Evolutionary conservation across 2,113 vertebrate genomes (phyloP), one percentile per base, ranked within the genome.

Genomic region (Aramus guarauna): DNA sequence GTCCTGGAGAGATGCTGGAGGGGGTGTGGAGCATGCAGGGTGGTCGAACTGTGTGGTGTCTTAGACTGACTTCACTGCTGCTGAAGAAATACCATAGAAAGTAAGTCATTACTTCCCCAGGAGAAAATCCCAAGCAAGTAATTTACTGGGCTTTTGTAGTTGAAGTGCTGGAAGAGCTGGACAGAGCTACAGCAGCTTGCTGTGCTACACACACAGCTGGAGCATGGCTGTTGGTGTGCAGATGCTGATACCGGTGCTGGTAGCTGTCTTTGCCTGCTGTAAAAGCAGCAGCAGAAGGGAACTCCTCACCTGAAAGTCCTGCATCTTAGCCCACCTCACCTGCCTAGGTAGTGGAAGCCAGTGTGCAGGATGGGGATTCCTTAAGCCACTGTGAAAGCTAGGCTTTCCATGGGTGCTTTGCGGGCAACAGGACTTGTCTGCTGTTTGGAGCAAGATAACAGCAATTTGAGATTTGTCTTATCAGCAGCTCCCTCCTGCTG

Each of bases 11-110:
- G 48, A 55, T 63, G 27, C 36, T 71, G 63, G 14, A 36, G 37
- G 5, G 21, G 53, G 30, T 5, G 15, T 0, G 0, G 34, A 50
- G 41, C 47, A 19, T 5, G 14, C 60, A 50, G 34, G 15, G 39
- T 55, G 47, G 37, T 47, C 22, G 30, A 67, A 12, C 8, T 60
- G 21, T 41, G 21, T 21, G 37, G 17, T 69, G 39, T 69, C n/a
- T 55, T 19, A 36, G 66, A 48, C n/a, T 60, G 52, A 37, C 30
- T 27, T 72, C 19, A 37, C 14, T 48, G 39, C 53, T 80, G 37
- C 30, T 72, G 37, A 53, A 47, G 45, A 59, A 67, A n/a, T 53
- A 24, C 41, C 15, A 8, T 14, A 73, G 43, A 23, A 77, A 68
- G 9, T 5, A 66, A 89, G 26, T 66, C 24, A 22, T 8, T 39